phyloP scores from a whole-genome alignment of 1,140 invertebrate genomes.

The Tenebrio molitor region DNA sequence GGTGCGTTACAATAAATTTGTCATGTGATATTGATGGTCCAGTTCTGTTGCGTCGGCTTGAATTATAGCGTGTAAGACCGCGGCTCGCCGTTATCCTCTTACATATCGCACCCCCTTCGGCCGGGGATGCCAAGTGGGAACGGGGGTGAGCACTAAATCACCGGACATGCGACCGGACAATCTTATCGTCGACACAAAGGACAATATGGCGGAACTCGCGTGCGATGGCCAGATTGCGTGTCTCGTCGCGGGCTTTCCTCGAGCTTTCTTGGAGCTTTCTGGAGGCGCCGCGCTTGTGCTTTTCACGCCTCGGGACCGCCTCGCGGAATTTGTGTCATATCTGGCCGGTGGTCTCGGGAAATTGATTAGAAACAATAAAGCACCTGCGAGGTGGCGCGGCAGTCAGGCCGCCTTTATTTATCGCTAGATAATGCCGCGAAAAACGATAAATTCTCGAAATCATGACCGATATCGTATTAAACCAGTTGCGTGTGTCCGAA shows the following conservation, averaged over 20 bases:
- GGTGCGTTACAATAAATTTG: too few species aligned
- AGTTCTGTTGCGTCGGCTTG: not conserved
- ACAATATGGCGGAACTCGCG: slow-evolving; percentile 64
- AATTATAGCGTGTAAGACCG: slow-evolving; percentile 15
- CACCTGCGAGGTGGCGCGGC: too few species aligned
- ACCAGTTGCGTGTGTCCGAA: too few species aligned
- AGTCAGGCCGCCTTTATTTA: too few species aligned
- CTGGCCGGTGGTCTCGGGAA: not conserved
- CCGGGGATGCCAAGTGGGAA: slow-evolving; percentile 32
- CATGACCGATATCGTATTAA: too few species aligned
- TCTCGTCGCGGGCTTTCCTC: slow-evolving; percentile 38
- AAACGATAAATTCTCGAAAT: too few species aligned
- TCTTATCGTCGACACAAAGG: slow-evolving; percentile 64
- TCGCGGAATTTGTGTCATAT: slow-evolving; percentile 40
- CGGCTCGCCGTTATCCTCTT: slow-evolving; percentile 26
- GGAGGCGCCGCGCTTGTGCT: slow-evolving; percentile 50
- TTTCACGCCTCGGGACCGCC: slow-evolving; percentile 49
- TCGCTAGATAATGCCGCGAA: too few species aligned
- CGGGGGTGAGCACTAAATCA: slow-evolving; percentile 55
- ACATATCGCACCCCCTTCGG: slow-evolving; percentile 19
- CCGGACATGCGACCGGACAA: slow-evolving; percentile 62
- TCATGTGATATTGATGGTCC: slow-evolving; percentile 4
- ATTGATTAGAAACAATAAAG: too few species aligned
- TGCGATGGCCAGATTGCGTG: slow-evolving; percentile 64
- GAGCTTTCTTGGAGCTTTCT: slow-evolving; percentile 18